Evolutionary conservation across 2,888 invertebrate species (phyloP).

Genomic region (Tetramorium bicarinatum): DNA sequence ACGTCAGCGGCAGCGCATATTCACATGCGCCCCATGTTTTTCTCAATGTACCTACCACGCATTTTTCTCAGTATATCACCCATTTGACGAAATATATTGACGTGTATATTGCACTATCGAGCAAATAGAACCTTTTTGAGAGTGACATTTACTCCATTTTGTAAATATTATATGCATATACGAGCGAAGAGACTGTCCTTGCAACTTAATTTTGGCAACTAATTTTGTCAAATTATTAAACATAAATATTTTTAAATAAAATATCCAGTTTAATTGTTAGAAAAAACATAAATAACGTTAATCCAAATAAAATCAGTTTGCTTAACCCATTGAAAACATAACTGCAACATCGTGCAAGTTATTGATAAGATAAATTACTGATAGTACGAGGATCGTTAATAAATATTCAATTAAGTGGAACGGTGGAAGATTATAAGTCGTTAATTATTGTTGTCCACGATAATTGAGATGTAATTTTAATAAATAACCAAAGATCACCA

Average conservation of each 20-base stretch:
- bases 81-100: background rate
- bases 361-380: constrained; percentile 3
- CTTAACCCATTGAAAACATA: background rate
- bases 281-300: background rate
- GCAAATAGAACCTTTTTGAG: background rate
- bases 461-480: background rate
- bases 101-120: background rate
- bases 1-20: constrained; percentile 5
- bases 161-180: background rate
- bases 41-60: background rate
- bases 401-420: constrained; percentile 3
- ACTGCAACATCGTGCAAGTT: background rate
- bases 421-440: background rate
- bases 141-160: background rate
- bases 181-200: background rate
- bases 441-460: background rate
- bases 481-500: background rate
- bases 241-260: background rate
- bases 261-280: background rate
- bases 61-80: background rate
- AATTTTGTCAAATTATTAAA: background rate
- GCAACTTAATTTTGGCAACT: background rate
- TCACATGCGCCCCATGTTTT: background rate
- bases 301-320: background rate
- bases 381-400: background rate